Evolutionary conservation across 2,888 invertebrate species (phyloP).

Genomic region (Zonitis immaculata): DNA sequence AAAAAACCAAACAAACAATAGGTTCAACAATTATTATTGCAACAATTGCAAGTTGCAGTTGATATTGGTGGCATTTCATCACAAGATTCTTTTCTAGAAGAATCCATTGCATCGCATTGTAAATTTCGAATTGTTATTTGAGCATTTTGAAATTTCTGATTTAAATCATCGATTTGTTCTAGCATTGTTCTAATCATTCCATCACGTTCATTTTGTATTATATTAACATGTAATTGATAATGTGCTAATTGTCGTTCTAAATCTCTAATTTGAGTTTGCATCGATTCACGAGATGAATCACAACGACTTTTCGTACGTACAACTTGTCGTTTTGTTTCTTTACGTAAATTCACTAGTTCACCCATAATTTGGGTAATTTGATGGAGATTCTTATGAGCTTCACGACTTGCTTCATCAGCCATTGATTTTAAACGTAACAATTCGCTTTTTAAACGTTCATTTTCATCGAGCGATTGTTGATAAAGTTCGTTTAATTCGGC

Average conservation of each 20-base stretch:
- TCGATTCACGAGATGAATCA: constrained; percentile 55
- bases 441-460: constrained; percentile 41
- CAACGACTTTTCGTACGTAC: constrained; percentile 62
- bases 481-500: constrained; percentile 36
- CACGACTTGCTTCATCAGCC: constrained; percentile 56
- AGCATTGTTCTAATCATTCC: constrained; percentile 68
- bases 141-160: constrained; percentile 64
- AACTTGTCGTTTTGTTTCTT: constrained; percentile 64
- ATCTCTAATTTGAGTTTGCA: constrained; percentile 64
- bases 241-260: constrained; percentile 63
- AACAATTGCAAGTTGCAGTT: too few relatives aligned
- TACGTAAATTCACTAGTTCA: constrained; percentile 61
- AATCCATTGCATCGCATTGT: too few relatives aligned
- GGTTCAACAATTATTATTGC: too few relatives aligned
- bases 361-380: constrained; percentile 62
- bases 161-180: constrained; percentile 60
- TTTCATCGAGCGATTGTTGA: constrained; percentile 40
- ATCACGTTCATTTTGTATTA: constrained; percentile 64
- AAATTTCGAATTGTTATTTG: too few relatives aligned
- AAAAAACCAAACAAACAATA: too few relatives aligned
- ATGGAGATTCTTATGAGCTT: constrained; percentile 63
- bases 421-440: constrained; percentile 57
- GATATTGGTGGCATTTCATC: too few relatives aligned
- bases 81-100: too few relatives aligned
- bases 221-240: constrained; percentile 58